Percentiles rank a stretch among this genome's conserved stretches.
phyloP scores from a whole-genome alignment of 2,113 vertebrate genomes.

The Dipodomys ordii region DNA sequence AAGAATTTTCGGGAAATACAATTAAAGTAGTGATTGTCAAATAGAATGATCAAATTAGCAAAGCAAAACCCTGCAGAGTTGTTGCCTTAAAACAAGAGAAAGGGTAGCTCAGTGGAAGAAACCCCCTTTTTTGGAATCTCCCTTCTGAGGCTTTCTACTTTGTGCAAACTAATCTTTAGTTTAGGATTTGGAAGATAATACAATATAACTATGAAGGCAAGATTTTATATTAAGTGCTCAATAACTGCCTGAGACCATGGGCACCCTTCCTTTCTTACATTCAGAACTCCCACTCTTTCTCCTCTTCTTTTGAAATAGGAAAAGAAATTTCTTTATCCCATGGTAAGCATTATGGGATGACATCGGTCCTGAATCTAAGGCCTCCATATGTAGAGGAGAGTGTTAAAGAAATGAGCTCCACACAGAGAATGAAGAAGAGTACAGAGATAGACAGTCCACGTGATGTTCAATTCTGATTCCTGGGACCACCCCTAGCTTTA shows the following conservation, averaged over 20 bases:
- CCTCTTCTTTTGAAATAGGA: background rate
- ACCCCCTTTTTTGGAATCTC: background rate
- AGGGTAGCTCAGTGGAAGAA: background rate
- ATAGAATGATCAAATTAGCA: constrained; percentile 50
- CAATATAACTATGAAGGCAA: accelerated
- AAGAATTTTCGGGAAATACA: constrained; percentile 23
- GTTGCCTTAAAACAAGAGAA: background rate
- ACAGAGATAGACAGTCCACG: accelerated
- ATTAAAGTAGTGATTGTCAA: constrained; percentile 37
- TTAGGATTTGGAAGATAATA: background rate
- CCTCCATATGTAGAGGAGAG: background rate
- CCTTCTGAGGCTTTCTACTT: background rate
- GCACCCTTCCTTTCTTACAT: background rate
- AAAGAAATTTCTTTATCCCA: background rate
- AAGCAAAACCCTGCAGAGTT: background rate
- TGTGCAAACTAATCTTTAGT: background rate
- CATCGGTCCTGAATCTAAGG: background rate
- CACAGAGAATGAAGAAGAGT: background rate
- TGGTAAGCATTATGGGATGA: background rate
- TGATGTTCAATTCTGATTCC: background rate
- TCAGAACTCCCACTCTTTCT: background rate
- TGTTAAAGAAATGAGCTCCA: background rate
- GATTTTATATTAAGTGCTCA: background rate
- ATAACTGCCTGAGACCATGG: background rate
- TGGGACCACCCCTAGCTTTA: background rate